Conservation (phyloP, 2,888 invertebrate species). For the Drosophila infuscata region DNA sequence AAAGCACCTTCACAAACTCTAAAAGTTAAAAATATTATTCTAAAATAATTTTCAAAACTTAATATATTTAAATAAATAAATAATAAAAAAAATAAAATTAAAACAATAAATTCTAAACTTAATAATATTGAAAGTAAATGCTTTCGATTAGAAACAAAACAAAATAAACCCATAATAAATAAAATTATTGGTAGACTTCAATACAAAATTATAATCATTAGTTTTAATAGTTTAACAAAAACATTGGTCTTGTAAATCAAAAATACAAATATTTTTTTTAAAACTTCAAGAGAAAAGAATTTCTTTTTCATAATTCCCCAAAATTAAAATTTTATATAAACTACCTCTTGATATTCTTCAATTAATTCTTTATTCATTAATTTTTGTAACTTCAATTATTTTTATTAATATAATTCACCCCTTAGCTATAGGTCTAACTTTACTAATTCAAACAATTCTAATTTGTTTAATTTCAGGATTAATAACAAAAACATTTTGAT, state of each 20-base stretch:
- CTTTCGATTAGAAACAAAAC: conserved; percentile 87
- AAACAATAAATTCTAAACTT: conserved; percentile 88
- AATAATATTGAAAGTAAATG: conserved; percentile 88
- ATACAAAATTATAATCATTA: conserved; percentile 86
- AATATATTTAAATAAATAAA: conserved; percentile 85
- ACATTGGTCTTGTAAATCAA: too few relatives aligned
- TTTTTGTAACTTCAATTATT: conserved; percentile 40
- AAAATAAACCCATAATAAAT: conserved; percentile 86
- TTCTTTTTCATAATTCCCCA: conserved; percentile 88
- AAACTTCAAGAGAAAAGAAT: conserved; percentile 87
- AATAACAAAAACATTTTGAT: conserved; percentile 87
- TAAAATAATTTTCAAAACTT: conserved; percentile 86
- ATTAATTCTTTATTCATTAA: conserved; percentile 61
- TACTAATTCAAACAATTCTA: conserved; percentile 86
- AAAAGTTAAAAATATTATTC: conserved; percentile 88
- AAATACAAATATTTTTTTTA: conserved; percentile 87
- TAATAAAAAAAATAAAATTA: conserved; percentile 87
- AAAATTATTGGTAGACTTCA: conserved; percentile 85
- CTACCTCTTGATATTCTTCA: conserved; percentile 87
- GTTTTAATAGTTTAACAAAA: conserved; percentile 89
- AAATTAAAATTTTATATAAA: conserved; percentile 90
- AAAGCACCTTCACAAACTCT: conserved; percentile 55
- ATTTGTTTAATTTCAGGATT: conserved; percentile 85
- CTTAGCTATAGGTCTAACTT: conserved; percentile 86
- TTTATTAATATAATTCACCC: conserved; percentile 85